These are phyloP conservation scores for Glossophaga mutica DNA, from an alignment of 2,797 vertebrate genomes.

Conservation along the genomic window DNA sequence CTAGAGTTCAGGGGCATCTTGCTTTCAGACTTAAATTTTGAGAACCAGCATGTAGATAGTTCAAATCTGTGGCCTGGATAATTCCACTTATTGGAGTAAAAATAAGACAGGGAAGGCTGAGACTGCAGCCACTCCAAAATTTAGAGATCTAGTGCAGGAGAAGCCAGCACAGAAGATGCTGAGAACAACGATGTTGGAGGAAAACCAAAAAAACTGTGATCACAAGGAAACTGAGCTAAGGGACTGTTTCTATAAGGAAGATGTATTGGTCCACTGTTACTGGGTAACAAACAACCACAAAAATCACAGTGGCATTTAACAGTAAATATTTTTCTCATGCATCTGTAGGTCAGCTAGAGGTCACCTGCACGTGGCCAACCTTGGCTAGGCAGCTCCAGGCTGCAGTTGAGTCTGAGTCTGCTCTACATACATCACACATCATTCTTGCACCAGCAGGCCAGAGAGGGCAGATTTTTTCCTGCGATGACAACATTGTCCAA, in stretches of 20 bases:
- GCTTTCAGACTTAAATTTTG: not conserved
- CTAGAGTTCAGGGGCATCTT: not conserved
- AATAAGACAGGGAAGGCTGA: not conserved
- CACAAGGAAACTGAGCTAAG: not conserved
- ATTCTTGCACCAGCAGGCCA: not conserved
- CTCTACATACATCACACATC: not conserved
- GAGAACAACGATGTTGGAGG: not conserved
- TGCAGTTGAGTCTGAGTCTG: not conserved
- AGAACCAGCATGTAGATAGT: not conserved
- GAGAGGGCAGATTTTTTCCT: not conserved
- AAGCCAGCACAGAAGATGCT: not conserved
- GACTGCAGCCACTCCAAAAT: not conserved
- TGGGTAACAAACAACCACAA: constrained; percentile 11
- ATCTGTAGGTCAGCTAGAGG: not conserved
- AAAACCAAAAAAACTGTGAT: not conserved
- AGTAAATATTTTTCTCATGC: not conserved
- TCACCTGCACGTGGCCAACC: not conserved
- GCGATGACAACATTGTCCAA: not conserved
- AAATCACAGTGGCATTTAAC: not conserved
- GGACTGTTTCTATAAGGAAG: not conserved
- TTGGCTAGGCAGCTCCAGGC: not conserved
- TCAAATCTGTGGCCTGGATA: not conserved
- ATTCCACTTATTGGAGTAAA: not conserved
- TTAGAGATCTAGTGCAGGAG: not conserved
- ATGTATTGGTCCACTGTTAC: not conserved